Percentiles rank a stretch among this genome's conserved stretches.
Conservation (phyloP, 92 coral and sea anemone species). For the Isaurus tuberculatus region DNA sequence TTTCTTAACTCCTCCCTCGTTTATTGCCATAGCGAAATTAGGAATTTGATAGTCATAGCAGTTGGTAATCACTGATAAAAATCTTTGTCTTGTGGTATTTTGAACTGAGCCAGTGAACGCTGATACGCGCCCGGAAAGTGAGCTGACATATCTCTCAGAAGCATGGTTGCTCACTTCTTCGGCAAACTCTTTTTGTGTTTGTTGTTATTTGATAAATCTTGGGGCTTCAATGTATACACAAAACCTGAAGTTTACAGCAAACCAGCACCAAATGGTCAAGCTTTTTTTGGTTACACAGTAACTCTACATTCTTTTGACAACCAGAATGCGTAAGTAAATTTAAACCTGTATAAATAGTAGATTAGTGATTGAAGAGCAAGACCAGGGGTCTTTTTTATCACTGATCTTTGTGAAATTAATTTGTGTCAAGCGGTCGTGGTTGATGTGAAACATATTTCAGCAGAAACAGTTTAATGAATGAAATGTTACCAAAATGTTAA, state of each 20-base stretch:
- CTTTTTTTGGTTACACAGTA: conserved; percentile 39
- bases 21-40: neutral
- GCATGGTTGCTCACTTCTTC: conserved; percentile 19
- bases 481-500: neutral
- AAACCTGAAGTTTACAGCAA: conserved; percentile 32
- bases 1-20: neutral
- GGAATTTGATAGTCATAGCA: conserved; percentile 28
- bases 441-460: neutral
- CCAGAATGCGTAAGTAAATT: conserved; percentile 14
- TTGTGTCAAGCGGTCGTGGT: conserved; percentile 25
- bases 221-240: conserved; percentile 37
- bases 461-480: neutral
- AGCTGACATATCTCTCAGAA: neutral
- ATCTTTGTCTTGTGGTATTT: conserved; percentile 29
- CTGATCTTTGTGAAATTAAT: conserved; percentile 33
- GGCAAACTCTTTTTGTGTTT: conserved; percentile 20
- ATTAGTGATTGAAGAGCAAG: neutral
- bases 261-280: conserved; percentile 10
- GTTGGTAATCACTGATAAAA: conserved; percentile 30
- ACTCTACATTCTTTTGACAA: conserved; percentile 16
- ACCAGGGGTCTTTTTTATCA: conserved; percentile 15
- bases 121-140: conserved; percentile 12
- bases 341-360: neutral
- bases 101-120: conserved; percentile 19
- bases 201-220: conserved; percentile 2